Percentiles rank a stretch among this genome's conserved stretches.
These are phyloP conservation scores for Plusia festucae DNA, from an alignment of 2,888 invertebrate genomes.

Conservation along the genomic window DNA sequence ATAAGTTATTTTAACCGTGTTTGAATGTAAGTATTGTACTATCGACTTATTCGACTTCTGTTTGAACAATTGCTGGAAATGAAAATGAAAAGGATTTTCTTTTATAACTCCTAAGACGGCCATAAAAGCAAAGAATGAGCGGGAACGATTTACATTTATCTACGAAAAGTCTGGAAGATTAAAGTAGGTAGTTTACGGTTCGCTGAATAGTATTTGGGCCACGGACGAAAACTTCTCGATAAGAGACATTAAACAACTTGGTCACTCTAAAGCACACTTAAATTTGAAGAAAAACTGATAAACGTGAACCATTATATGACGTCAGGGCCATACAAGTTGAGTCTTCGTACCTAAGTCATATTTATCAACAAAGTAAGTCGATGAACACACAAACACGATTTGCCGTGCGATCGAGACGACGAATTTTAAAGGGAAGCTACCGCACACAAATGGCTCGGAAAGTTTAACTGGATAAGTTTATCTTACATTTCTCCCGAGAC, in stretches of 20 bases:
- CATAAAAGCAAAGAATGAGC: constrained; percentile 36
- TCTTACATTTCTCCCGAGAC: constrained; percentile 68
- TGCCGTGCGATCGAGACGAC: constrained; percentile 35
- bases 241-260: constrained; percentile 59
- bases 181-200: constrained; percentile 43
- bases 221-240: constrained; percentile 65
- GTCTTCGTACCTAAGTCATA: constrained; percentile 36
- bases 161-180: constrained; percentile 32
- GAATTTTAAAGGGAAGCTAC: constrained; percentile 58
- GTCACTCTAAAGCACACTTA: constrained; percentile 43
- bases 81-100: constrained; percentile 23
- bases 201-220: constrained; percentile 60
- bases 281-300: constrained; percentile 55
- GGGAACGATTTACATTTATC: constrained; percentile 40
- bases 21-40: constrained; percentile 16
- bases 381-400: constrained; percentile 33
- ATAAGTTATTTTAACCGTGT: constrained; percentile 24
- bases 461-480: constrained; percentile 80
- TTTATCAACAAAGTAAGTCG: constrained; percentile 42
- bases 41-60: constrained; percentile 2
- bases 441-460: constrained; percentile 64
- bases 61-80: constrained; percentile 13
- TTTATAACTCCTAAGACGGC: constrained; percentile 23
- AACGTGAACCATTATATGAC: constrained; percentile 48
- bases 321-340: constrained; percentile 41